Percentiles rank a stretch among this genome's conserved stretches.
Evolutionary conservation across 2,888 invertebrate genomes (phyloP).

Genomic region (Drosophila robusta): DNA sequence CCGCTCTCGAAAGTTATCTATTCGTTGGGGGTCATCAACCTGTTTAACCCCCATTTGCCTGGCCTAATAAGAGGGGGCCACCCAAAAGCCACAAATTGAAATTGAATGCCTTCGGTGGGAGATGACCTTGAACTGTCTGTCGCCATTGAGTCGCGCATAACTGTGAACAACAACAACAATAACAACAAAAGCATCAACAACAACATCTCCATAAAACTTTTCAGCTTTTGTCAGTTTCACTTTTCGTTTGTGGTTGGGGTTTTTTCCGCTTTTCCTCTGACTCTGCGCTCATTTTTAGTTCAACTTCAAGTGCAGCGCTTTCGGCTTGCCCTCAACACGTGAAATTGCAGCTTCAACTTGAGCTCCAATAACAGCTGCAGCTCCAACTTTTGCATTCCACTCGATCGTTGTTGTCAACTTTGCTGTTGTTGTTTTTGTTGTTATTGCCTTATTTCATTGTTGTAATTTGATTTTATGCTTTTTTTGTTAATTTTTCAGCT

Average conservation of each 20-base stretch:
- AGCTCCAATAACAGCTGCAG: too few species aligned
- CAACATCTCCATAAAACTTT: constrained; percentile 47
- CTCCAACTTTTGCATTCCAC: constrained; percentile 45
- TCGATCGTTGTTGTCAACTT: constrained; percentile 25
- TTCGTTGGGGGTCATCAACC: constrained; percentile 32
- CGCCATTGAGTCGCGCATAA: constrained; percentile 61
- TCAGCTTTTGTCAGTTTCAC: constrained; percentile 67
- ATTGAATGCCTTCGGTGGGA: constrained; percentile 10
- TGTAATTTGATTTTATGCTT: constrained; percentile 6
- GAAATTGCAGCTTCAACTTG: constrained; percentile 2
- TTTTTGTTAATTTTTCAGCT: background rate
- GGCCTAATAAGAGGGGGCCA: constrained; percentile 38
- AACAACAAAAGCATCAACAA: constrained; percentile 24
- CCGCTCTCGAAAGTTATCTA: background rate
- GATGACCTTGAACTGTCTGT: constrained; percentile 68
- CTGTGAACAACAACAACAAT: constrained; percentile 34
- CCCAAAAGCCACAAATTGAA: constrained; percentile 9
- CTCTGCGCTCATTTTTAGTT: constrained; percentile 33
- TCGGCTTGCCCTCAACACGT: constrained; percentile 2
- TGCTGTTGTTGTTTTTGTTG: background rate
- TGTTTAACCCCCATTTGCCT: background rate
- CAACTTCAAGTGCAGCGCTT: constrained; percentile 52
- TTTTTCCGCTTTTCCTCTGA: constrained; percentile 17
- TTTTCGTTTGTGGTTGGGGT: constrained; percentile 43
- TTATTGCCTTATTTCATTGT: background rate